Evolutionary conservation across 2,888 invertebrate genomes (phyloP).

Genomic region (Parnassius apollo): DNA sequence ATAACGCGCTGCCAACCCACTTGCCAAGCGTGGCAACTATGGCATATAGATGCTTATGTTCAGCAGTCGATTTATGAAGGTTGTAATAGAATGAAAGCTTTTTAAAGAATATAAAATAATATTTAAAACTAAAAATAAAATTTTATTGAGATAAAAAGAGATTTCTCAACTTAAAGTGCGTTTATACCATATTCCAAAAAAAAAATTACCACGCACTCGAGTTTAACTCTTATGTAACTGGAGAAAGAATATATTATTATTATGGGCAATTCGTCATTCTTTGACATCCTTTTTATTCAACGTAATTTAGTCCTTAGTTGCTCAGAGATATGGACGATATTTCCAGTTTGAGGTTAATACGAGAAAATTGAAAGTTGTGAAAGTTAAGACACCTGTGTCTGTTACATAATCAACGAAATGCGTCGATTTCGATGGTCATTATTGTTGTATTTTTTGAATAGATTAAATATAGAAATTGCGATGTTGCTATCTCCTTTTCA

Average conservation of each 20-base stretch:
- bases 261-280: constrained; percentile 21
- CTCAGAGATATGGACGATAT: constrained; percentile 1
- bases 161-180: too few relatives aligned
- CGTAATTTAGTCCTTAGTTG: not conserved
- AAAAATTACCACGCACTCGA: not conserved
- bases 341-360: constrained; percentile 17
- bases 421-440: not conserved
- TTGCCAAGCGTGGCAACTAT: too few relatives aligned
- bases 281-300: constrained; percentile 14
- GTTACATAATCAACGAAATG: constrained; percentile 22
- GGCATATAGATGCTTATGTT: too few relatives aligned
- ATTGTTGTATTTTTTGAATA: not conserved
- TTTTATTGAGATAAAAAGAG: too few relatives aligned
- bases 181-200: too few relatives aligned
- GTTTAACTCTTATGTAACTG: constrained; percentile 12
- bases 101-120: too few relatives aligned
- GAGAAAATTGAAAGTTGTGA: constrained; percentile 63
- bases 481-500: too few relatives aligned
- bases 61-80: too few relatives aligned
- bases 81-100: too few relatives aligned
- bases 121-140: too few relatives aligned
- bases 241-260: constrained; percentile 16
- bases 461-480: too few relatives aligned
- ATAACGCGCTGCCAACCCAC: too few relatives aligned
- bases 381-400: constrained; percentile 41